Evolutionary conservation across 2,113 vertebrate genomes (phyloP), one percentile per base, ranked within the genome.

Genomic region (Oryzias curvinotus): DNA sequence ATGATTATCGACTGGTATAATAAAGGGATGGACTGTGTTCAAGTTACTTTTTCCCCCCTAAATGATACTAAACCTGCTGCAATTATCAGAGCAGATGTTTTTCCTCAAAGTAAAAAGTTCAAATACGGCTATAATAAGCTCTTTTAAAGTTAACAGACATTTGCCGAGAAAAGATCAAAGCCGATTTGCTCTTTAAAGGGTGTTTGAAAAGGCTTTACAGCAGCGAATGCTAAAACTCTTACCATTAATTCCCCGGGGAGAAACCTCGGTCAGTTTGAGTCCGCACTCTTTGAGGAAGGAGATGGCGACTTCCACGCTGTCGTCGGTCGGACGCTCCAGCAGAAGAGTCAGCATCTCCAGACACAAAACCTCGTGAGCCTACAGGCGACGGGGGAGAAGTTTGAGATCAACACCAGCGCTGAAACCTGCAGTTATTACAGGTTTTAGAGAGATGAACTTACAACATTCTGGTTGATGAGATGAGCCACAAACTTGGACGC

Each of bases 381-480:
- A 78, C 6, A 19, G 15, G 49, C 1, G 1, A 60, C 53, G 10
- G 8, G 10, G 8, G 8, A 36, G 10, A 36, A 36, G 36, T 36
- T 36, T 36, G 8, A 36, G 36, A 10, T 42, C 50, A 16, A 43
- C 3, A 23, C 21, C 6, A 28, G 45, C 18, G 5, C 44, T 46
- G 1, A n/a, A 14, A 30, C 3, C 4, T 5, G 13, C 0, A 1
- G 2, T 53, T 4, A 15, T 8, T 26, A n/a, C 8, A 6, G 4
- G 19, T 7, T 19, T 50, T 18, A 28, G 44, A 43, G 25, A 26
- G 25, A 6, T 1, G 26, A 1, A 74, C 87, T 0, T 92, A 99
- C 97, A 94, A 99, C 96, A 30, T 99, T 98, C 91, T 99, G 97
- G 90, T 99, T 99, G 91, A 99, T 95, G 83, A 99, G 93, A 86